phyloP scores from a whole-genome alignment of 1,140 invertebrate species.

The Pinna nobilis region DNA sequence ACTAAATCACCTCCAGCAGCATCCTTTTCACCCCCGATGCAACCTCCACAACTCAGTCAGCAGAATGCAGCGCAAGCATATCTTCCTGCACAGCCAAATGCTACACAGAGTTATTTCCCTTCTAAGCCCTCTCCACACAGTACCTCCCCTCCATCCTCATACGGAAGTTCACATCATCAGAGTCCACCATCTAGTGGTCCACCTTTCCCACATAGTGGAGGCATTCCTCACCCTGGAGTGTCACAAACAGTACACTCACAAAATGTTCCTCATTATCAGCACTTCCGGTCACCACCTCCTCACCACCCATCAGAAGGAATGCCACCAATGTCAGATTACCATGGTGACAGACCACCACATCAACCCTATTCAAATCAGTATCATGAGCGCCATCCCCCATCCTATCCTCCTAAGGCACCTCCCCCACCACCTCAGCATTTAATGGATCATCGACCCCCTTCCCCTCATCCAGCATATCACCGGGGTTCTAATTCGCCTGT shows the following conservation, averaged over 20 bases:
- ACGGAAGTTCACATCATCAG: constrained; percentile 12
- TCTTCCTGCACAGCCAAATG: neutral
- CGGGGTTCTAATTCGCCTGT: no score
- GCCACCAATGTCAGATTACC: neutral
- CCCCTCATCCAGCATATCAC: no score
- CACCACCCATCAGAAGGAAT: constrained; percentile 19
- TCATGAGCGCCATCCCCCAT: constrained; percentile 7
- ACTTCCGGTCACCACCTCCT: constrained; percentile 41
- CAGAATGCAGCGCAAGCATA: constrained; percentile 8
- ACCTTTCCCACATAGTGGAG: neutral
- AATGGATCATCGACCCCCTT: constrained; percentile 9
- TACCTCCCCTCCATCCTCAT: neutral
- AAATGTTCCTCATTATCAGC: constrained; percentile 37
- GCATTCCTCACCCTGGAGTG: constrained; percentile 26
- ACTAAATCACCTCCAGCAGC: neutral
- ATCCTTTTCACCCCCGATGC: constrained; percentile 1
- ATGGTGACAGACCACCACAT: constrained; percentile 16
- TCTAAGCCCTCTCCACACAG: constrained; percentile 8
- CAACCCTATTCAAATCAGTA: neutral
- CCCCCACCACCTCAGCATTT: constrained; percentile 7
- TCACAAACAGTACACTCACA: constrained; percentile 45
- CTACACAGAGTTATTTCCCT: constrained; percentile 3
- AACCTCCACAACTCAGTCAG: neutral
- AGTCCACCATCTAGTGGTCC: constrained; percentile 6
- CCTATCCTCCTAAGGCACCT: constrained; percentile 12